These are phyloP conservation scores for Tridacna gigas DNA, from an alignment of 2,888 invertebrate genomes.

Conservation along the genomic window DNA sequence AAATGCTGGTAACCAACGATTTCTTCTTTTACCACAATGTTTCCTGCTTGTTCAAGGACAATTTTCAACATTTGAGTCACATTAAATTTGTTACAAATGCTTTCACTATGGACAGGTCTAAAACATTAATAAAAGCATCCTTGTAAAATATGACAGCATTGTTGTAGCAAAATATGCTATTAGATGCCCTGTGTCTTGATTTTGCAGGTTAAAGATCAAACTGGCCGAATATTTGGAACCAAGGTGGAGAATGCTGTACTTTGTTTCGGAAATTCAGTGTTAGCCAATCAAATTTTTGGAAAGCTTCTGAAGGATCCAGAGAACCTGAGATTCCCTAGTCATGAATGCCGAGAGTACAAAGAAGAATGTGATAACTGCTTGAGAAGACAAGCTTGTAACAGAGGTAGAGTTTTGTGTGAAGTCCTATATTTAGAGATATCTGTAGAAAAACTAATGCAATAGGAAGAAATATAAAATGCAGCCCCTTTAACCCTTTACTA, in stretches of 20 bases:
- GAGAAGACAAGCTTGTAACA: conserved; percentile 53
- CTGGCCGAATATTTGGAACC: neutral
- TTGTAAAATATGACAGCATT: too few species aligned
- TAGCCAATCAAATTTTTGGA: conserved; percentile 79
- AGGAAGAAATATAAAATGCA: too few species aligned
- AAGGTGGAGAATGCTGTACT: conserved; percentile 75
- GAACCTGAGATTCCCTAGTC: conserved; percentile 74
- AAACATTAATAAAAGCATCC: too few species aligned
- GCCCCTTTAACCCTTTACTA: too few species aligned
- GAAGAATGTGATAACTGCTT: conserved; percentile 71
- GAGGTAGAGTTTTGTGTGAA: conserved; percentile 26
- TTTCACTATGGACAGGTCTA: too few species aligned
- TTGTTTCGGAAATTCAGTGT: conserved; percentile 77
- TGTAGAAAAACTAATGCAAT: too few species aligned
- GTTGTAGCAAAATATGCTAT: too few species aligned
- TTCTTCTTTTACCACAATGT: neutral
- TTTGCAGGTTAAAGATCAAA: neutral
- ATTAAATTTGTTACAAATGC: too few species aligned
- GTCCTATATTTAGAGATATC: too few species aligned
- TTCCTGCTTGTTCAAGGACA: neutral
- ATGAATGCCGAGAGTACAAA: conserved; percentile 70
- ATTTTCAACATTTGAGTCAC: neutral
- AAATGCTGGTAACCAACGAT: too few species aligned
- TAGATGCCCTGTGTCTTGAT: too few species aligned
- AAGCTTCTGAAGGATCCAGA: conserved; percentile 69